A percentile compares a stretch with the other conserved stretches of the same genome.
phyloP scores from a whole-genome alignment of 2,113 vertebrate genomes.

The Polypterus bichir region DNA sequence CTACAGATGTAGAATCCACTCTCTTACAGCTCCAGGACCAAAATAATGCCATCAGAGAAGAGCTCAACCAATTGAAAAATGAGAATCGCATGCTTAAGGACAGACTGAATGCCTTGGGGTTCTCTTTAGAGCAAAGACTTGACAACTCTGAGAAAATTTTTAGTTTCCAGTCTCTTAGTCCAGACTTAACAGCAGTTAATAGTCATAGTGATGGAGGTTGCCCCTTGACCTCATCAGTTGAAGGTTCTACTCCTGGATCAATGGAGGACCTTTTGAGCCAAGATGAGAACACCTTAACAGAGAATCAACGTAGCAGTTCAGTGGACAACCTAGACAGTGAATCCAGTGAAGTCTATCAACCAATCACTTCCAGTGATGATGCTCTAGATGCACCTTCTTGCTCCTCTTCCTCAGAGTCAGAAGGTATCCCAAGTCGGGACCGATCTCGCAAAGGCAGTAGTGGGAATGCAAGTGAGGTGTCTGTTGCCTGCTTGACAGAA shows the following conservation, averaged over 20 bases:
- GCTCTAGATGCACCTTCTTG: slow-evolving; percentile 74
- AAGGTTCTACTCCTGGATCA: slow-evolving; percentile 82
- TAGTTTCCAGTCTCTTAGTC: slow-evolving; percentile 66
- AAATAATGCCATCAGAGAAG: slow-evolving; percentile 74
- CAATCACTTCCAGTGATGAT: slow-evolving; percentile 82
- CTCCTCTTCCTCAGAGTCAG: slow-evolving; percentile 71
- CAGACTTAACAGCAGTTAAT: slow-evolving; percentile 57
- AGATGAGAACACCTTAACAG: slow-evolving; percentile 62
- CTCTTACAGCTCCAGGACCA: slow-evolving; percentile 78
- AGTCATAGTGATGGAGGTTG: slow-evolving; percentile 67
- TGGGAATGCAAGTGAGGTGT: slow-evolving; percentile 74
- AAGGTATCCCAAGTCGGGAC: slow-evolving; percentile 68
- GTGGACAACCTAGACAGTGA: slow-evolving; percentile 87
- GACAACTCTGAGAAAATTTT: slow-evolving; percentile 77
- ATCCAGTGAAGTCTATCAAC: slow-evolving; percentile 87
- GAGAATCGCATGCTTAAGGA: slow-evolving; percentile 93
- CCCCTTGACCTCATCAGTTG: slow-evolving; percentile 74
- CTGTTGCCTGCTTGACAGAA: slow-evolving; percentile 81
- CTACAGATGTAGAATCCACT: slow-evolving; percentile 74
- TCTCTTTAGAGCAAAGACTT: slow-evolving; percentile 80
- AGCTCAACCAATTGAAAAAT: slow-evolving; percentile 80
- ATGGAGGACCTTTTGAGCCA: slow-evolving; percentile 80
- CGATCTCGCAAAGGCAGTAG: slow-evolving; percentile 74
- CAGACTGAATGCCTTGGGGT: slow-evolving; percentile 78
- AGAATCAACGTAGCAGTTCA: slow-evolving; percentile 75